A percentile compares a stretch with the other conserved stretches of the same genome.
phyloP scores from a whole-genome alignment of 2,888 invertebrate species.

The Julus scanicus region DNA sequence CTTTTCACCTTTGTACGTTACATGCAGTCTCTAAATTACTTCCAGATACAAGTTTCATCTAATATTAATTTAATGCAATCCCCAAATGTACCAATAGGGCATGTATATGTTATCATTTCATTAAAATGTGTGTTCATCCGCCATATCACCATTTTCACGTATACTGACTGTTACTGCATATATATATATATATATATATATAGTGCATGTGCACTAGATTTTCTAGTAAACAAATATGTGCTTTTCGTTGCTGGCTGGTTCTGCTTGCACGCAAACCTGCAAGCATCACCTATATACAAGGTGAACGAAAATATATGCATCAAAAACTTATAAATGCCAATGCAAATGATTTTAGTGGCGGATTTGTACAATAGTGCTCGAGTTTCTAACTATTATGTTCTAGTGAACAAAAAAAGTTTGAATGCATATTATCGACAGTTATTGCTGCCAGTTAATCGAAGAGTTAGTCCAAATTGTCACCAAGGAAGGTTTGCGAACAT shows the following conservation, averaged over 20 bases:
- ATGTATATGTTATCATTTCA: neutral
- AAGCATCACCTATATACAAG: neutral
- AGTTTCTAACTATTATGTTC: too few relatives aligned
- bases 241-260: neutral
- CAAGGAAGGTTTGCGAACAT: neutral
- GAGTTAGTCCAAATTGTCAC: neutral
- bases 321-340: too few relatives aligned
- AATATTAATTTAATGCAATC: neutral
- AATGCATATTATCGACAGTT: too few relatives aligned
- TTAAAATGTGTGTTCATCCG: neutral
- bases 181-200: neutral
- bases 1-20: neutral
- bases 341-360: too few relatives aligned
- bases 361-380: too few relatives aligned
- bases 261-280: neutral
- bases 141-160: neutral
- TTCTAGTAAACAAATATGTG: neutral
- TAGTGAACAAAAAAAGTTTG: too few relatives aligned
- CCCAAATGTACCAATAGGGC: neutral
- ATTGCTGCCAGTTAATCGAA: neutral
- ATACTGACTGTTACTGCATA: neutral
- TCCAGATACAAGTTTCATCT: neutral
- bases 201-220: conserved; percentile 1
- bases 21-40: neutral
- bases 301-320: neutral